Conservation (phyloP, 2,113 vertebrate genomes). For the Nibea coibor region DNA sequence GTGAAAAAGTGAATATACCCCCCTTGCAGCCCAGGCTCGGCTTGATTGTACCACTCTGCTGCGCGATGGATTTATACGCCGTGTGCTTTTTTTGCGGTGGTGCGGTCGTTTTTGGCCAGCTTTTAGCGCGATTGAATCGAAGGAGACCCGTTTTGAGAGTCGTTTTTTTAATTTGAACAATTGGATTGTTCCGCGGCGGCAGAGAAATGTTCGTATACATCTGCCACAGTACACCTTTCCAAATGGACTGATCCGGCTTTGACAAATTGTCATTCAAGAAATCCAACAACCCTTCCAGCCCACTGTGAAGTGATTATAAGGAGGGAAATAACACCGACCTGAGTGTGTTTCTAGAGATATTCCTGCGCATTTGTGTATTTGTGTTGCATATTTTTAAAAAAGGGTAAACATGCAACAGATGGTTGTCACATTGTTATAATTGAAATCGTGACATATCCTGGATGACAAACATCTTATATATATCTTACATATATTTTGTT, state of each 20-base stretch:
- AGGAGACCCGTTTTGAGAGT: background rate
- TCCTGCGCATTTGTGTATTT: background rate
- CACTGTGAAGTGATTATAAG: constrained; percentile 30
- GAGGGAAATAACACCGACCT: background rate
- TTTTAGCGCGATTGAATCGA: constrained; percentile 35
- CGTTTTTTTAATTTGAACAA: background rate
- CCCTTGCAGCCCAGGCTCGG: constrained; percentile 66
- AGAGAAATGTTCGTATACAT: constrained; percentile 1
- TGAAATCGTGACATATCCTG: constrained; percentile 10
- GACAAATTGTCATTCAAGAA: constrained; percentile 84
- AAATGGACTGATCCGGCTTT: constrained; percentile 84
- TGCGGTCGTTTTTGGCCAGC: constrained; percentile 11
- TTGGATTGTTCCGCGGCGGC: background rate
- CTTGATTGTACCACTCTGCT: constrained; percentile 83
- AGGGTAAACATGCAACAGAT: constrained; percentile 81
- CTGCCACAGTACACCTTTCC: constrained; percentile 63
- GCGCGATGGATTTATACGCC: constrained; percentile 45
- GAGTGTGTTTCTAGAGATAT: background rate
- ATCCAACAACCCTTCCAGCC: constrained; percentile 51
- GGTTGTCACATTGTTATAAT: constrained; percentile 58
- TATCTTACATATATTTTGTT: background rate
- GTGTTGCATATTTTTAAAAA: background rate
- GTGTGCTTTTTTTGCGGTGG: constrained; percentile 19
- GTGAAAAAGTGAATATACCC: constrained; percentile 80
- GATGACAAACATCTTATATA: background rate